phyloP scores from a whole-genome alignment of 2,113 vertebrate genomes.

The Anhinga anhinga region DNA sequence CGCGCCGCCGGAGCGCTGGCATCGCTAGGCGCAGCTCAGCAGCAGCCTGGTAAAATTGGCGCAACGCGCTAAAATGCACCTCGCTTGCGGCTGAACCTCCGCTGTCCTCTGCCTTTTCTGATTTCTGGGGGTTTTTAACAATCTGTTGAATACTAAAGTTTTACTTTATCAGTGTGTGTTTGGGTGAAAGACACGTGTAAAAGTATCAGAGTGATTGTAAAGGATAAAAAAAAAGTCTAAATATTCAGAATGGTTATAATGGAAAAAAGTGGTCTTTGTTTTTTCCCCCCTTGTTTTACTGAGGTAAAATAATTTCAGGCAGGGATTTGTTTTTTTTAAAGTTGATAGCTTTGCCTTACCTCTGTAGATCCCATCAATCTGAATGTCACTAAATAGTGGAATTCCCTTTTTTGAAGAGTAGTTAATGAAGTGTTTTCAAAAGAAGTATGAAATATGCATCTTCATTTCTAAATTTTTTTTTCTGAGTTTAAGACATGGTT shows the following conservation, averaged over 20 bases:
- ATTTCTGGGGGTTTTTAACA: neutral
- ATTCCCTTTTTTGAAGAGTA: neutral
- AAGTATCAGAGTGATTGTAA: neutral
- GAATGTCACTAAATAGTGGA: neutral
- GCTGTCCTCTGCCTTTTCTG: neutral
- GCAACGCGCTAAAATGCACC: rapidly evolving
- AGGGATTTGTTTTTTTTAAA: too few relatives aligned
- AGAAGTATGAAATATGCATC: neutral
- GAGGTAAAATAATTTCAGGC: neutral
- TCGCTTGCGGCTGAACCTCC: neutral
- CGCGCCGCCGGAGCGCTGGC: too few relatives aligned
- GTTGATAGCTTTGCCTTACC: neutral
- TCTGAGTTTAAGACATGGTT: neutral
- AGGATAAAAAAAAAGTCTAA: neutral
- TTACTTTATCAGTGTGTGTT: neutral
- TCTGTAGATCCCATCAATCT: neutral
- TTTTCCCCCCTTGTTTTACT: neutral
- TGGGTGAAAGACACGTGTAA: neutral
- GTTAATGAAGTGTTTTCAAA: neutral
- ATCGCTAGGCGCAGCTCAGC: rapidly evolving
- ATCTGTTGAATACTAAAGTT: neutral
- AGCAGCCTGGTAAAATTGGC: too few relatives aligned
- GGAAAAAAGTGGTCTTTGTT: neutral
- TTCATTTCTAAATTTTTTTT: neutral
- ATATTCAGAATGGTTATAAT: neutral